These are phyloP conservation scores for Cerastis rubricosa DNA, from an alignment of 2,888 invertebrate genomes.

Conservation along the genomic window DNA sequence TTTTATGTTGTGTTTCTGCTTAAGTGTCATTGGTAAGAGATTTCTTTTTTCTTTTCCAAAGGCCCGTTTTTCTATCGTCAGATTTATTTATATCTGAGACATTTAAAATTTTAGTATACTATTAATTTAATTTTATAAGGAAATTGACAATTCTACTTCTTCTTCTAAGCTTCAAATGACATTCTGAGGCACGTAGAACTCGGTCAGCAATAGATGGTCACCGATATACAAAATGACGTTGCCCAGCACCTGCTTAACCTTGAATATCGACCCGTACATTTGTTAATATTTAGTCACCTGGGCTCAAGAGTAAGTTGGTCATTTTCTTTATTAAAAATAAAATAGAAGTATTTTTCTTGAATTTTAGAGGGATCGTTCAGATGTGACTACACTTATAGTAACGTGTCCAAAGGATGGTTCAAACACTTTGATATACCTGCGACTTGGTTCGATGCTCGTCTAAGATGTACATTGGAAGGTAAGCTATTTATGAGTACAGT, in stretches of 20 bases:
- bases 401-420: conserved; percentile 36
- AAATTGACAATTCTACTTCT: background rate
- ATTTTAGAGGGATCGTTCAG: conserved; percentile 30
- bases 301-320: too few relatives aligned
- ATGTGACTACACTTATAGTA: conserved; percentile 49
- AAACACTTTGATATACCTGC: conserved; percentile 39
- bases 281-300: background rate
- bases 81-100: background rate
- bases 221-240: background rate
- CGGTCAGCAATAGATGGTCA: background rate
- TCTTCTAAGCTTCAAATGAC: background rate
- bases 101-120: background rate
- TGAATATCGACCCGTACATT: too few relatives aligned
- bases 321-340: background rate
- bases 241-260: background rate
- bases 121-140: background rate
- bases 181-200: background rate
- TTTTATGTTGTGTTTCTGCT: background rate
- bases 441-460: conserved; percentile 45
- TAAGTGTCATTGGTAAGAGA: background rate
- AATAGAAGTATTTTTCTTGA: background rate
- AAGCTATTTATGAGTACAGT: background rate
- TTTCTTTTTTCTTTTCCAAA: background rate
- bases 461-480: conserved; percentile 50
- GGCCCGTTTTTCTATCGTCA: background rate